Evolutionary conservation across 2,888 invertebrate species (phyloP).

Genomic region (Coremacera marginata): DNA sequence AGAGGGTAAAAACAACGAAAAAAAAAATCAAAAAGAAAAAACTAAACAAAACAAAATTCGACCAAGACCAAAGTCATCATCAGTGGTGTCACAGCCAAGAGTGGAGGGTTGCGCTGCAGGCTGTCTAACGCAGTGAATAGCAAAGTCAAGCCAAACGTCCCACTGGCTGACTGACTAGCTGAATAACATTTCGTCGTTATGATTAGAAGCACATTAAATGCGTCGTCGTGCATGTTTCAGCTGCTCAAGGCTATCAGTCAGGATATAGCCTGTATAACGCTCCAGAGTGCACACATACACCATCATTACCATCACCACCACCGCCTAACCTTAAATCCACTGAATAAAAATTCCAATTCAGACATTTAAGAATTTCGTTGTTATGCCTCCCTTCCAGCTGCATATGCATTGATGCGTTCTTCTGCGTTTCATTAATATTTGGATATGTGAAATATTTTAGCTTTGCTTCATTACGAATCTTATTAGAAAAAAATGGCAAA

Average conservation of each 20-base stretch:
- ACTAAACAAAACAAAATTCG: no score
- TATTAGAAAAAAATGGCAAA: constrained; percentile 4
- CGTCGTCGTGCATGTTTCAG: constrained; percentile 6
- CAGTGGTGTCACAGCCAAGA: no score
- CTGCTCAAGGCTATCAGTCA: not conserved
- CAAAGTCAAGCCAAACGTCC: no score
- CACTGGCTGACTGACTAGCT: not conserved
- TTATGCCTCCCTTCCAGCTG: not conserved
- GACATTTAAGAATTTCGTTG: not conserved
- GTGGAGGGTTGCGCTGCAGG: no score
- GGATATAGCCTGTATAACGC: no score
- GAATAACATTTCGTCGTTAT: not conserved
- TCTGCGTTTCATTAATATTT: not conserved
- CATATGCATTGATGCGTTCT: constrained; percentile 8
- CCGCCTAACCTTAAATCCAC: not conserved
- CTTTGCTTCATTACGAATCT: not conserved
- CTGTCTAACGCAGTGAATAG: no score
- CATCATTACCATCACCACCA: not conserved
- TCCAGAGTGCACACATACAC: no score
- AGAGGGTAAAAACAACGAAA: no score
- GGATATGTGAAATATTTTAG: not conserved
- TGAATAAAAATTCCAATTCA: constrained; percentile 26
- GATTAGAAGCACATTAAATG: not conserved
- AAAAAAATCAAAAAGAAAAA: no score
- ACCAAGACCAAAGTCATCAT: no score